phyloP scores from a whole-genome alignment of 2,888 invertebrate species.

The Himalopsyche tibetana region DNA sequence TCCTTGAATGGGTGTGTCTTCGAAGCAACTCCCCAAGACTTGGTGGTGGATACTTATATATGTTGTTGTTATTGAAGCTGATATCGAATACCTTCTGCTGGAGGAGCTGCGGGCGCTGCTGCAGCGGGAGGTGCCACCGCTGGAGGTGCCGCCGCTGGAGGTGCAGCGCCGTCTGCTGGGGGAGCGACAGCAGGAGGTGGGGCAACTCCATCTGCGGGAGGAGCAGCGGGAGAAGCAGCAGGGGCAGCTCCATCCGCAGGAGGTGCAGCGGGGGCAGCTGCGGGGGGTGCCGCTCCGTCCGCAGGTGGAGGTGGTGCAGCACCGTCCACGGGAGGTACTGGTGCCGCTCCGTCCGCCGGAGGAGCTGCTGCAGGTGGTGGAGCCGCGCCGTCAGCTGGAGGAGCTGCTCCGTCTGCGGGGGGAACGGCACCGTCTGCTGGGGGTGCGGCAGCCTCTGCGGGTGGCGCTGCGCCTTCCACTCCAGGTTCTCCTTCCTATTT shows the following conservation, averaged over 20 bases:
- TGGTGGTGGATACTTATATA: not conserved
- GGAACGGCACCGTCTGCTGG: constrained; percentile 69
- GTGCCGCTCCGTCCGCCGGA: constrained; percentile 67
- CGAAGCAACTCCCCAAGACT: too few species aligned
- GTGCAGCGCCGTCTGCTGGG: constrained; percentile 62
- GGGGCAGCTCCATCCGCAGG: constrained; percentile 66
- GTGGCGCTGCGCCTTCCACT: constrained; percentile 68
- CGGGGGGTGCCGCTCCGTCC: constrained; percentile 69
- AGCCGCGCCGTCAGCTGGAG: constrained; percentile 67
- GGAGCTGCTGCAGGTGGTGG: constrained; percentile 64
- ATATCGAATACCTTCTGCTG: constrained; percentile 66
- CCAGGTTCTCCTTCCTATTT: constrained; percentile 60
- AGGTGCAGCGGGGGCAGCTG: constrained; percentile 67
- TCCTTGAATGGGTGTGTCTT: too few species aligned
- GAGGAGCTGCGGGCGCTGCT: constrained; percentile 66
- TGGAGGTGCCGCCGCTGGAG: constrained; percentile 59
- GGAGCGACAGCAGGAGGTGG: constrained; percentile 58
- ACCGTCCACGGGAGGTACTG: constrained; percentile 66
- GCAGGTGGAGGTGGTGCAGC: constrained; percentile 68
- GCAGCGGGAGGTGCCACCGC: constrained; percentile 55
- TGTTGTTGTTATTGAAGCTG: not conserved
- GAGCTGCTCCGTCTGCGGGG: constrained; percentile 66
- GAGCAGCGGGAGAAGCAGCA: constrained; percentile 67
- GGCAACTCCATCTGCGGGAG: constrained; percentile 66
- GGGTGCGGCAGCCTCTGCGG: constrained; percentile 68